Base-by-base conservation (phyloP, 2,113 vertebrate genomes). In the Loxodonta africana region DNA sequence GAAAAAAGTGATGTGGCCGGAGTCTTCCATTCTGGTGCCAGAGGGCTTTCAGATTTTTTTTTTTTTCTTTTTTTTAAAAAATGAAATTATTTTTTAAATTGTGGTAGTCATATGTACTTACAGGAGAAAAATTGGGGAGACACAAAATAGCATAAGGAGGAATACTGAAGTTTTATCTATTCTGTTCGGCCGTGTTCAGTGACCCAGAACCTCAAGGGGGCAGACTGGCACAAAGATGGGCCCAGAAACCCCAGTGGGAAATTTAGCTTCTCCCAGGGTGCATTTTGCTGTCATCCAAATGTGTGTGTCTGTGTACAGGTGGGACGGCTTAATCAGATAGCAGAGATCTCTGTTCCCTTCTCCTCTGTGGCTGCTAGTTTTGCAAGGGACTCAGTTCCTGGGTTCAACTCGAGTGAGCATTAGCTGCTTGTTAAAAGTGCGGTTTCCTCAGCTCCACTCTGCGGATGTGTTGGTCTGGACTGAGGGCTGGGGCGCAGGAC, bases 41-140 rank as follows among this genome's bases (percentile, higher is more conserved):
- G 78, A n/a, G 30, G 26, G 25, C 53, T 28, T 73, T 84, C 74
- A 69, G 63, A 53, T 41, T 25, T 69, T 46, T 87, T 33, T 37
- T 17, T 46, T 8, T 41, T 37, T 17, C 37, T 8, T 41, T 67
- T 69, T 57, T 10, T 12, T 25, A 48, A 26, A 76, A 78, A 82
- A 76, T 80, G 63, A 92, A 87, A 95, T 30, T 48, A 23, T 37
- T 83, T 62, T 95, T 67, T 26, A 73, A 80, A 65, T 85, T 21
- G 7, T 12, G 76, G 67, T 11, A 92, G 71, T 53, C 62, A 28
- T 28, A 12, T 14, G 1, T 90, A 48, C 0, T 33, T 51, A 5
- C 5, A 26, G 18, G 63, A 20, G 26, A 94, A 78, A 78, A 87
- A 8, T 48, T 48, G 48, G 48, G 48, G 48, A 48, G 10, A 48